Evolutionary conservation across 2,888 invertebrate genomes (phyloP), one percentile per base, ranked within the genome.

Genomic region (Epicampocera succincta): DNA sequence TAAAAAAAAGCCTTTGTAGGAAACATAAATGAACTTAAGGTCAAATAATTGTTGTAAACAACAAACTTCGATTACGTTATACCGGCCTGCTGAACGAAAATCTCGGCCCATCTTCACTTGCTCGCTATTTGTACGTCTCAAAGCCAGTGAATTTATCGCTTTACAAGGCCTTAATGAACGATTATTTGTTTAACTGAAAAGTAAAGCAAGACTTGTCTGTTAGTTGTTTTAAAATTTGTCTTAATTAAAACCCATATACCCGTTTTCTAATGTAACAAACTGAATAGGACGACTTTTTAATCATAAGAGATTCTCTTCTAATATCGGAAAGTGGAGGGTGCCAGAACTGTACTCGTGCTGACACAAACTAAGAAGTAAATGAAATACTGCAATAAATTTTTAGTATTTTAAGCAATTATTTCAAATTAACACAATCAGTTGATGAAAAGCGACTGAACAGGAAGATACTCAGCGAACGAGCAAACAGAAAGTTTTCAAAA

Each of bases 361-460:
- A 68, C 21, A 69, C 56, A 65, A 56, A 74, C 11, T 44, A 13
- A 68, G 52, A 69, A 42, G 25, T 77, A 21, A 80, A 75, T 60
- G 60, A 77, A 77, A 76, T 68, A 15, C 29, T 56, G 12, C 66
- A 73, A 68, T 65, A 66, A 65, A 63, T 52, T 73, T 75, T 76
- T 60, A 61, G 77, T 83, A 85, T 85, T 83, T 84, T 42, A 83
- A 79, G 83, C 81, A 84, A 84, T 83, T 83, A 84, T 84, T 84
- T 84, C 83, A 84, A 84, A 83, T 84, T 83, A 83, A 81, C 84
- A 83, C 77, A 78, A 80, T 85, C 84, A 85, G 85, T 85, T 84
- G 83, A 63, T 71, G 58, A 81, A 77, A 76, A 81, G 83, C 69
- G 76, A 75, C 58, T 75, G 79, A 84, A 80, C 73, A 29, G 83